Evolutionary conservation across 2,888 invertebrate genomes (phyloP).

Genomic region (Mechanitis messenoides): DNA sequence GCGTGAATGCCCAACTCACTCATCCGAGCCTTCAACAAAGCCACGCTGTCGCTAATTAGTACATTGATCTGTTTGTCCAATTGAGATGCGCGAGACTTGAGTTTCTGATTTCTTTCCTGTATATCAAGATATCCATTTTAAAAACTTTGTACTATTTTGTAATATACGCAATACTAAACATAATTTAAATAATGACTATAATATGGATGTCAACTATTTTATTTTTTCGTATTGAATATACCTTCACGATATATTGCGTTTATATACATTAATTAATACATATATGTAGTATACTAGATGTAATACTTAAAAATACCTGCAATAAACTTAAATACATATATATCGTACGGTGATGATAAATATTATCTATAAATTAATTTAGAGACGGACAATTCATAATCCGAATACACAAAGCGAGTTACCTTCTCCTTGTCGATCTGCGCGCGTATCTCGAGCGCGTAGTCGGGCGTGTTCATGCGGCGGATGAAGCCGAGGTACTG

Average conservation of each 20-base stretch:
- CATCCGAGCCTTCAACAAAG: slow-evolving; percentile 91
- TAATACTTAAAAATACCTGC: not conserved
- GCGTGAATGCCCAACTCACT: slow-evolving; percentile 94
- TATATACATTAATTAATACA: too few species aligned
- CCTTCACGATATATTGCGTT: not conserved
- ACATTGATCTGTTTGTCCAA: slow-evolving; percentile 95
- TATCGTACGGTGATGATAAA: slow-evolving; percentile 1
- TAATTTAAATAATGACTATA: not conserved
- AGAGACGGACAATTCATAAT: too few species aligned
- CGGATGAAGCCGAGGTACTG: slow-evolving; percentile 91
- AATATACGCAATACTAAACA: slow-evolving; percentile 6
- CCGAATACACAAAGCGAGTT: not conserved
- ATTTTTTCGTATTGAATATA: too few species aligned
- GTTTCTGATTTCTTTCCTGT: slow-evolving; percentile 86
- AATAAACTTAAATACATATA: not conserved
- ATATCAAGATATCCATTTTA: slow-evolving; percentile 24
- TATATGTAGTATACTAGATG: not conserved
- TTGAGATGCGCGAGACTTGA: slow-evolving; percentile 90
- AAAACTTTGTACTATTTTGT: not conserved
- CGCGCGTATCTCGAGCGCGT: slow-evolving; percentile 81
- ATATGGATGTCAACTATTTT: too few species aligned
- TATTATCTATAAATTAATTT: not conserved
- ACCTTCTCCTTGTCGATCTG: slow-evolving; percentile 90
- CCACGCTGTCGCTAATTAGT: slow-evolving; percentile 93
- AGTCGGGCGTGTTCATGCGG: slow-evolving; percentile 88